Percentiles rank a stretch among this genome's conserved stretches.
Conservation (phyloP, 2,888 invertebrate genomes). For the Craniophora ligustri region DNA sequence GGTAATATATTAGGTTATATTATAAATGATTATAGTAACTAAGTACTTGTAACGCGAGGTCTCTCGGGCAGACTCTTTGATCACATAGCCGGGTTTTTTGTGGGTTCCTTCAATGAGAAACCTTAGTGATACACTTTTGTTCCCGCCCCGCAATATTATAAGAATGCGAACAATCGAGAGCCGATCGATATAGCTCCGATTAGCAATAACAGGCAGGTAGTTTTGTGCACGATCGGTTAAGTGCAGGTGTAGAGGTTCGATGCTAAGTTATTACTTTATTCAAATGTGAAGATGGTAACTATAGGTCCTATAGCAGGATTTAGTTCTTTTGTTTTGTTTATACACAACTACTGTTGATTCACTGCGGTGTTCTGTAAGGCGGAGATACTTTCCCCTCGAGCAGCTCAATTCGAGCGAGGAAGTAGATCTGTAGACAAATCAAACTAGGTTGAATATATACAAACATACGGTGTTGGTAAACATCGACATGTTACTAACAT, state of each 20-base stretch:
- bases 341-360: too few species aligned
- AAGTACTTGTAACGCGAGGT: not conserved
- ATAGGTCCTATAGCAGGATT: not conserved
- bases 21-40: not conserved
- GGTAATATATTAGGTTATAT: too few species aligned
- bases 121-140: not conserved
- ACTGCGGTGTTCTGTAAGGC: too few species aligned
- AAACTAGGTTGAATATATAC: too few species aligned
- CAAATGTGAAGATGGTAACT: not conserved
- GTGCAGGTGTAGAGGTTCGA: not conserved
- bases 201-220: not conserved
- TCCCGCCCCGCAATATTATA: not conserved
- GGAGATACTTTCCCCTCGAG: too few species aligned
- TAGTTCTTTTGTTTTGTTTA: too few species aligned
- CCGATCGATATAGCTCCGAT: not conserved
- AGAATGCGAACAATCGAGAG: constrained; percentile 1
- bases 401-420: too few species aligned
- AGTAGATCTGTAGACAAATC: too few species aligned
- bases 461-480: too few species aligned
- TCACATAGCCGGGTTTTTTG: not conserved
- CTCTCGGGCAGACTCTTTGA: not conserved
- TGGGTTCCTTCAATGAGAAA: constrained; percentile 4
- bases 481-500: not conserved
- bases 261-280: not conserved
- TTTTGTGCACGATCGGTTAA: not conserved